Conservation (phyloP, 2,888 invertebrate genomes). For the Cephus pulcher region DNA sequence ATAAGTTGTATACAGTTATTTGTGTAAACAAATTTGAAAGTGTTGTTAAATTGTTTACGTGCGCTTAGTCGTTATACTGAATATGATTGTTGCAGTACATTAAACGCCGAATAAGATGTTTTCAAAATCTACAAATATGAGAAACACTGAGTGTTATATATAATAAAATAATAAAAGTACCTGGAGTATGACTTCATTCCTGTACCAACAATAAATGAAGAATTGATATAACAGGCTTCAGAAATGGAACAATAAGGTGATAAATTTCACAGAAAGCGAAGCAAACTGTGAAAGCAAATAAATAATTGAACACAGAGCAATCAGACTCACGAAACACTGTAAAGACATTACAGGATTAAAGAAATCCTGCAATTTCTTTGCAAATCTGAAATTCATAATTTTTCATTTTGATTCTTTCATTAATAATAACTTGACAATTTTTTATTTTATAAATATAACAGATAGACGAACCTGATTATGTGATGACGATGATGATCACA, state of each 20-base stretch:
- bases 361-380: conserved; percentile 17
- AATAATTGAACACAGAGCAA: conserved; percentile 29
- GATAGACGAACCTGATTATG: conserved; percentile 22
- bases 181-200: conserved; percentile 33
- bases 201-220: conserved; percentile 37
- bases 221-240: conserved; percentile 31
- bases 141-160: too few species aligned
- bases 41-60: too few species aligned
- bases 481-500: conserved; percentile 19
- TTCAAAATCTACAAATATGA: conserved; percentile 29
- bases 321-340: conserved; percentile 29
- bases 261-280: conserved; percentile 17
- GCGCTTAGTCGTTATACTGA: too few species aligned
- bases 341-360: conserved; percentile 25
- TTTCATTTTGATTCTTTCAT: too few species aligned
- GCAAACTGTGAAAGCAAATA: conserved; percentile 24
- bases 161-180: conserved; percentile 11
- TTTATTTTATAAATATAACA: not conserved
- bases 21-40: too few species aligned
- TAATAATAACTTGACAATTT: too few species aligned
- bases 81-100: conserved; percentile 27
- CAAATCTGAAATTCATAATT: conserved; percentile 12
- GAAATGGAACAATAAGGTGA: conserved; percentile 18
- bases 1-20: too few species aligned
- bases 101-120: conserved; percentile 35